Percentiles rank a stretch among this genome's conserved stretches.
These are phyloP conservation scores for Pipra filicauda DNA, from an alignment of 2,113 vertebrate species.

Conservation along the genomic window DNA sequence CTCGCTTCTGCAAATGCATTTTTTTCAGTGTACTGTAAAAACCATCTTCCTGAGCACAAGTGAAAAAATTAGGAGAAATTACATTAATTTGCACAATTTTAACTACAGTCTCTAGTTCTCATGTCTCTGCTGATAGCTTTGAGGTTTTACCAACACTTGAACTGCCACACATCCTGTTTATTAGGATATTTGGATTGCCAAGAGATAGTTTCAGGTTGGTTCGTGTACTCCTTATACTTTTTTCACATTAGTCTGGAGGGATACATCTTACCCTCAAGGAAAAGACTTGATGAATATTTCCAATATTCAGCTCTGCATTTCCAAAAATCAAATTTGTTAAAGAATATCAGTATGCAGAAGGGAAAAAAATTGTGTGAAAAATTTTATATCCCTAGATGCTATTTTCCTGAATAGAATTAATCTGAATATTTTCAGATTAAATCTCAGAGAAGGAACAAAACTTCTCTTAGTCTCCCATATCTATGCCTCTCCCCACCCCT, in stretches of 20 bases:
- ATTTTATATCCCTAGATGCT: background rate
- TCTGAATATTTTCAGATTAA: background rate
- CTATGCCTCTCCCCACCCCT: fast-evolving
- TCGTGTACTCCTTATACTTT: background rate
- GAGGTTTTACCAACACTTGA: background rate
- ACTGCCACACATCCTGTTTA: background rate
- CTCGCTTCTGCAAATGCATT: background rate
- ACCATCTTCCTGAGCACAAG: background rate
- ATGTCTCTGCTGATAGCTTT: background rate
- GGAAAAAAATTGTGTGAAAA: background rate
- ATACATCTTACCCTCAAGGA: background rate
- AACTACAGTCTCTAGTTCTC: background rate
- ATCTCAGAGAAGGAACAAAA: background rate
- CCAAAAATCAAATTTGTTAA: background rate
- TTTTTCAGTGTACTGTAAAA: background rate
- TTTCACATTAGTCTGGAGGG: background rate
- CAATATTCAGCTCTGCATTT: background rate
- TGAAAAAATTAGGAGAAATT: background rate
- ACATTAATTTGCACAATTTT: background rate
- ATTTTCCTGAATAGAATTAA: background rate
- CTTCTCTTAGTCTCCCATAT: background rate
- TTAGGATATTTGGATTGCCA: background rate
- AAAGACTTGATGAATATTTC: background rate
- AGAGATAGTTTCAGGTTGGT: background rate
- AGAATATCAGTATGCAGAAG: background rate